Evolutionary conservation across 1,140 invertebrate genomes (phyloP).

Genomic region (Pseudomyrmex dendroicus): DNA sequence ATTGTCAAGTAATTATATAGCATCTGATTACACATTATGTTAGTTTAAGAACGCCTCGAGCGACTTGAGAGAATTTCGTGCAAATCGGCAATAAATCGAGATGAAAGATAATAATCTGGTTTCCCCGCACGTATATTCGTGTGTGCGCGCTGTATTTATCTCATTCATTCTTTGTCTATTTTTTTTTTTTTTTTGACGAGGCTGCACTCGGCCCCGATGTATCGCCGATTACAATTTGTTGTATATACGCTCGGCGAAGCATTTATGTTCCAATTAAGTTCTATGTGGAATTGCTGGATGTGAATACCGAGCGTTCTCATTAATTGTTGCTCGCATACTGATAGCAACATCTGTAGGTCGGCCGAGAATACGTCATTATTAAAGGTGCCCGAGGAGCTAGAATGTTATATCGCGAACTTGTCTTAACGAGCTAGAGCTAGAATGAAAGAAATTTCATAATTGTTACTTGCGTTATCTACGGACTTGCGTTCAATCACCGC

Average conservation of each 20-base stretch:
- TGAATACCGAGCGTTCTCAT: neutral
- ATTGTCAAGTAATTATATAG: conserved; percentile 17
- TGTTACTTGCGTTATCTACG: neutral
- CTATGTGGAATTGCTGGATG: neutral
- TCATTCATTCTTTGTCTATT: neutral
- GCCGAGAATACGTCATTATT: neutral
- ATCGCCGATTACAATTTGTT: neutral
- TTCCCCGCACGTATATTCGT: neutral
- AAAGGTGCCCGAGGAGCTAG: neutral
- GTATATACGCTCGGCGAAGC: neutral
- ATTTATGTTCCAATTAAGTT: conserved; percentile 18
- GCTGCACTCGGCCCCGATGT: neutral
- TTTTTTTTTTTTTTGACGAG: neutral
- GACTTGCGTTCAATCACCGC: neutral
- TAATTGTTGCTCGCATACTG: conserved; percentile 12
- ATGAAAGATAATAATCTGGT: conserved; percentile 1
- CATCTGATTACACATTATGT: neutral
- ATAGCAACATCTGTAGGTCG: neutral
- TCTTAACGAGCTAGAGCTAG: neutral
- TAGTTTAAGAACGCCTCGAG: neutral
- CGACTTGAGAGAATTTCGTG: conserved; percentile 1
- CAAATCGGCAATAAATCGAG: conserved; percentile 32
- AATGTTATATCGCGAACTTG: neutral
- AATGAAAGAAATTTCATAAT: conserved; percentile 5
- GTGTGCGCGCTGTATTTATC: conserved; percentile 26